Evolutionary conservation across 1,140 invertebrate genomes (phyloP).

Genomic region (Oryctes rhinoceros): DNA sequence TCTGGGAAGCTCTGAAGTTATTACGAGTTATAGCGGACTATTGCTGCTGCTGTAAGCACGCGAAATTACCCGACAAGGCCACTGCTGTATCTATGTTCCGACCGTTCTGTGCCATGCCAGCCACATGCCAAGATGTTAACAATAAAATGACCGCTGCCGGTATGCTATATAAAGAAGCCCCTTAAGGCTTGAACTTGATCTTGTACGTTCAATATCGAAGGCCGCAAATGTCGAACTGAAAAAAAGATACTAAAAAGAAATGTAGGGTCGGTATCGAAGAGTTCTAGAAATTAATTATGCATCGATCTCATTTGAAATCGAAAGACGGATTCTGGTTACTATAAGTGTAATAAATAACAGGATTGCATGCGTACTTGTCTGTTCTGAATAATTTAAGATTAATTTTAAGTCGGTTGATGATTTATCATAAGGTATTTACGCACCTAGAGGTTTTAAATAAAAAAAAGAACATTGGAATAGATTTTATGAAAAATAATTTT

Average conservation of each 20-base stretch:
- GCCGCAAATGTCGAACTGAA: conserved; percentile 7
- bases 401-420: not conserved
- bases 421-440: not conserved
- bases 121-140: conserved; percentile 27
- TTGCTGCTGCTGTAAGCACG: not conserved
- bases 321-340: not conserved
- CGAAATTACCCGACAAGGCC: conserved; percentile 4
- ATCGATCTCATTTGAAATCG: conserved; percentile 1
- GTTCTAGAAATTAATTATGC: conserved; percentile 14
- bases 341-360: conserved; percentile 6
- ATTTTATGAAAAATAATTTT: not conserved
- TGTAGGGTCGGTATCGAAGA: not conserved
- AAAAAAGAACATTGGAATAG: not conserved
- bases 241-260: not conserved
- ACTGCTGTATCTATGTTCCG: conserved; percentile 29
- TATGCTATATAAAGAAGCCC: conserved; percentile 14
- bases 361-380: not conserved
- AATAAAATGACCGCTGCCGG: conserved; percentile 29
- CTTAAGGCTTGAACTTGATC: conserved; percentile 4
- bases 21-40: conserved; percentile 25
- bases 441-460: not conserved
- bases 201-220: conserved; percentile 25
- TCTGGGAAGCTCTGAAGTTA: conserved; percentile 11
- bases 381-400: conserved; percentile 19
- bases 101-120: not conserved